Conservation (phyloP, 2,888 invertebrate species). For the Heterodera filipjevi region DNA sequence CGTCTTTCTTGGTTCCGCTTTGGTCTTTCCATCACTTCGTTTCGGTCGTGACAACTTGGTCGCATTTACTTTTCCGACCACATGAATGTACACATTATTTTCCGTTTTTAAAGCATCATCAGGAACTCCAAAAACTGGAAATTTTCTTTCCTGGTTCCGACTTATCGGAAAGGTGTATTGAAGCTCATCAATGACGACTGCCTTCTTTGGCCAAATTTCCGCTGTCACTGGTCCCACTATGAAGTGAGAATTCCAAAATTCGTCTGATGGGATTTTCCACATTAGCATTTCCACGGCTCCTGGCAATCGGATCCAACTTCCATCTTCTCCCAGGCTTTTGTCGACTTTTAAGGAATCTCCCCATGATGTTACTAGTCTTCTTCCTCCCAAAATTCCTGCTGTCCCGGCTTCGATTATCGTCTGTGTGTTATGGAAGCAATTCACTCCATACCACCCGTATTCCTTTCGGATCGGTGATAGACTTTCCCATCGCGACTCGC, state of each 20-base stretch:
- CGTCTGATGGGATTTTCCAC: not conserved
- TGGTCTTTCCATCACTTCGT: not conserved
- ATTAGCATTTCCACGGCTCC: not conserved
- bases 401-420: too few relatives aligned
- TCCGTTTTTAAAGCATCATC: not conserved
- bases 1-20: too few relatives aligned
- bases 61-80: not conserved
- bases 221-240: not conserved
- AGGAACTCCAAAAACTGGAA: not conserved
- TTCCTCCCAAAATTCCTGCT: too few relatives aligned
- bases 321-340: too few relatives aligned
- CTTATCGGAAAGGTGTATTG: not conserved
- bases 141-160: not conserved
- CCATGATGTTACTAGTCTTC: too few relatives aligned
- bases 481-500: not conserved
- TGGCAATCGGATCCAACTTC: not conserved
- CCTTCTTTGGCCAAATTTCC: not conserved
- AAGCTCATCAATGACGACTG: too few relatives aligned
- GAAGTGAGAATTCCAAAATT: not conserved
- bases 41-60: accelerated
- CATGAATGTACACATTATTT: too few relatives aligned
- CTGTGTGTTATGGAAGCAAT: too few relatives aligned
- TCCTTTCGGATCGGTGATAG: not conserved
- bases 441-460: not conserved
- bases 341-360: not conserved